A percentile compares a stretch with the other conserved stretches of the same genome.
Conservation (phyloP, 2,888 invertebrate species). For the Ormia ochracea region DNA sequence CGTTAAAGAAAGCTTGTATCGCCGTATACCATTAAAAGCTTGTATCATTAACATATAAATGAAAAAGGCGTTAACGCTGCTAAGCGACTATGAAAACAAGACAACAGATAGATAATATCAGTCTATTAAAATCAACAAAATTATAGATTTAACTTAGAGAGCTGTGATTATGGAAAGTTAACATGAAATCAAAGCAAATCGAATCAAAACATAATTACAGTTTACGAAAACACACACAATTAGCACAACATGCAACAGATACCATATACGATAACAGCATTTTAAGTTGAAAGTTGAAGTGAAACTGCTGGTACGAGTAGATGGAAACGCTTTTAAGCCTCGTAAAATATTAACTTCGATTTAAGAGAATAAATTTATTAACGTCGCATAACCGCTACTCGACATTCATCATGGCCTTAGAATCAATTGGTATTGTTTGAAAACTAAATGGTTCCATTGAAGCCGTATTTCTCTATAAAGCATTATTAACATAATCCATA, state of each 20-base stretch:
- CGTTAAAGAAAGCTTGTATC: conserved; percentile 4
- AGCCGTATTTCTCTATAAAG: too few relatives aligned
- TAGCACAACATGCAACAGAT: conserved; percentile 47
- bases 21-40: conserved; percentile 2
- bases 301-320: background rate
- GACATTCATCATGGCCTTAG: too few relatives aligned
- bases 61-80: conserved; percentile 47
- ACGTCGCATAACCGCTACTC: too few relatives aligned
- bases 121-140: conserved; percentile 38
- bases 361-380: too few relatives aligned
- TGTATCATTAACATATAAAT: conserved; percentile 55
- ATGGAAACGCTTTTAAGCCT: too few relatives aligned
- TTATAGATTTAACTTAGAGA: conserved; percentile 39
- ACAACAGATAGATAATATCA: conserved; percentile 28
- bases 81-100: conserved; percentile 34
- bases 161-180: conserved; percentile 42
- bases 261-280: background rate
- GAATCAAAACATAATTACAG: conserved; percentile 44
- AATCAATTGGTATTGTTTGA: too few relatives aligned
- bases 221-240: conserved; percentile 27
- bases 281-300: background rate
- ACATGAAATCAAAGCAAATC: conserved; percentile 38
- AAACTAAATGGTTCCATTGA: too few relatives aligned
- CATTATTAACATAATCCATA: too few relatives aligned
- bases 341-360: too few relatives aligned